A percentile compares a stretch with the other conserved stretches of the same genome.
Evolutionary conservation across 2,888 invertebrate genomes (phyloP).

Genomic region (Drosophila vallismaia): DNA sequence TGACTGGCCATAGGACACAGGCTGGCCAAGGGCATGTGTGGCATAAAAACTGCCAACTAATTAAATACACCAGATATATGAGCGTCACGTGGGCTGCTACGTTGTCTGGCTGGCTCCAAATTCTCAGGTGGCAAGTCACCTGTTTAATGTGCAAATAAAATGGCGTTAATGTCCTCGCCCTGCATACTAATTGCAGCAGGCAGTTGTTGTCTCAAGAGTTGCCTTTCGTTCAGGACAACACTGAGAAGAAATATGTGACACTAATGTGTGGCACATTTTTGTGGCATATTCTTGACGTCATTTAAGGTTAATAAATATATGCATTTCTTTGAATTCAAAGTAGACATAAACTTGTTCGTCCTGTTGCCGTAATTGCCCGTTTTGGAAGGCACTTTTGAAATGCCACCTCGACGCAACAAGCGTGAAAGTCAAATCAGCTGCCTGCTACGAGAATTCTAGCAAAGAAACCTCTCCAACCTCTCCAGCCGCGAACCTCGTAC

Average conservation of each 20-base stretch:
- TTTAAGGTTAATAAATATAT: background rate
- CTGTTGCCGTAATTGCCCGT: conserved; percentile 49
- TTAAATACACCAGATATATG: conserved; percentile 56
- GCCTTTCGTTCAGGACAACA: background rate
- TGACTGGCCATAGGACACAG: background rate
- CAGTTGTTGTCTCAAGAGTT: conserved; percentile 2
- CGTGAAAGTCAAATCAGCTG: conserved; percentile 50
- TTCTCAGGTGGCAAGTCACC: conserved; percentile 58
- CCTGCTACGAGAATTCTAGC: conserved; percentile 11
- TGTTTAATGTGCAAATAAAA: conserved; percentile 72
- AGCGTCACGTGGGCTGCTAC: conserved; percentile 55
- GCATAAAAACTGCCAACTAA: conserved; percentile 63
- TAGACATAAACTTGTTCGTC: background rate
- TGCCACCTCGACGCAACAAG: conserved; percentile 39
- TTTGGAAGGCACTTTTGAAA: conserved; percentile 40
- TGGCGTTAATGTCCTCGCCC: conserved; percentile 61
- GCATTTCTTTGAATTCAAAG: background rate
- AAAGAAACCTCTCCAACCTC: conserved; percentile 3
- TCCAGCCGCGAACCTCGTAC: background rate
- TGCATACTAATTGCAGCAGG: conserved; percentile 73
- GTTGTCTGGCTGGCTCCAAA: conserved; percentile 19
- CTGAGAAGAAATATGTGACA: background rate
- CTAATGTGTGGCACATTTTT: too few relatives aligned
- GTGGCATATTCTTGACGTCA: background rate
- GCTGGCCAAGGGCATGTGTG: conserved; percentile 25